Conservation (phyloP, 1,140 invertebrate genomes). For the Drosophila setifemur region DNA sequence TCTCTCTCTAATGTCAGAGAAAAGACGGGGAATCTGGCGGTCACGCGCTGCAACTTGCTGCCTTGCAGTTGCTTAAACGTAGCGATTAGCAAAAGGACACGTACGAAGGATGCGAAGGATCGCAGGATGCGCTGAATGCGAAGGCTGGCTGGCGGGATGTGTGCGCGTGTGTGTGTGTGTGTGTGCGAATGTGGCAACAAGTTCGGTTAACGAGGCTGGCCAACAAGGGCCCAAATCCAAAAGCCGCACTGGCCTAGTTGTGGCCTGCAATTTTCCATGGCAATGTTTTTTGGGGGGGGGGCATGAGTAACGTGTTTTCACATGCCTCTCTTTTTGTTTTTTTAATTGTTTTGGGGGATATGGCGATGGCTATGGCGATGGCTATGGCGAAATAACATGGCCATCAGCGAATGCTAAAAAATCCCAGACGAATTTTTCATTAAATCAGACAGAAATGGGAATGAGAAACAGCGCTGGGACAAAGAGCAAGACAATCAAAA, state of each 20-base stretch:
- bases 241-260: slow-evolving; percentile 10
- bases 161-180: background rate
- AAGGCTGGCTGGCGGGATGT: background rate
- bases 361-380: too few species aligned
- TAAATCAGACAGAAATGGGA: slow-evolving; percentile 5
- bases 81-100: slow-evolving; percentile 68
- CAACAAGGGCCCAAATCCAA: slow-evolving; percentile 18
- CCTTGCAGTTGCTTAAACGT: slow-evolving; percentile 51
- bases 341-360: background rate
- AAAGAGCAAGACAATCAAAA: slow-evolving; percentile 30
- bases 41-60: slow-evolving; percentile 49
- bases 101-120: slow-evolving; percentile 46
- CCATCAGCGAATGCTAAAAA: slow-evolving; percentile 4
- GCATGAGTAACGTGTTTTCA: background rate
- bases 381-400: too few species aligned
- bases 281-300: background rate
- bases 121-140: background rate
- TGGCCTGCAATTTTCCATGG: slow-evolving; percentile 21
- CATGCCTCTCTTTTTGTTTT: background rate
- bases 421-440: slow-evolving; percentile 30
- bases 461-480: background rate
- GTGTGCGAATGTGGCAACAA: slow-evolving; percentile 24
- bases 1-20: slow-evolving; percentile 13
- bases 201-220: slow-evolving; percentile 58
- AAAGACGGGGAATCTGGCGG: slow-evolving; percentile 31